A percentile compares a stretch with the other conserved stretches of the same genome.
Conservation (phyloP, 1,140 invertebrate species). For the Drosophila erecta region DNA sequence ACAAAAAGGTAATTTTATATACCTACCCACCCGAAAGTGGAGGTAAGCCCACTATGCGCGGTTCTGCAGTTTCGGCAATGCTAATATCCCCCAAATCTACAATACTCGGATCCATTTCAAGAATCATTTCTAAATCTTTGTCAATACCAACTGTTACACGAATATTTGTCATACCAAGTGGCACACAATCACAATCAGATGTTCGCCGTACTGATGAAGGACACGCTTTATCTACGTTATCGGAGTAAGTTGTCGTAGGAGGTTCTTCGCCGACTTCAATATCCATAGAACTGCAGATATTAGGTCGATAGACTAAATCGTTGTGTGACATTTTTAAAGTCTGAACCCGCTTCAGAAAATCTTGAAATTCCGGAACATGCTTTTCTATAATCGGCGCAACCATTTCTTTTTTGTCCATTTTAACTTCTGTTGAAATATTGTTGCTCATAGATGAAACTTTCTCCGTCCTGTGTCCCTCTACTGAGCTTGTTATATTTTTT, state of each 20-base stretch:
- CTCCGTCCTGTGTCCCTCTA: background rate
- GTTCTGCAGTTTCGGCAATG: constrained; percentile 46
- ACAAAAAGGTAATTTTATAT: constrained; percentile 5
- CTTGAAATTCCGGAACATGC: constrained; percentile 61
- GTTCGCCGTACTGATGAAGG: background rate
- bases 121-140: constrained; percentile 87
- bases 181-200: constrained; percentile 7
- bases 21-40: constrained; percentile 84
- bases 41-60: constrained; percentile 68
- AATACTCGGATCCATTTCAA: constrained; percentile 88
- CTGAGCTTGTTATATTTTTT: constrained; percentile 19
- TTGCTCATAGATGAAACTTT: background rate
- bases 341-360: constrained; percentile 63
- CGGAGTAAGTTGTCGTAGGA: constrained; percentile 40
- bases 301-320: background rate
- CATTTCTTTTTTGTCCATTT: background rate
- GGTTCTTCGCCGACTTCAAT: constrained; percentile 73
- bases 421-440: background rate
- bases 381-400: constrained; percentile 9
- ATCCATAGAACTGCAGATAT: background rate
- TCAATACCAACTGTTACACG: constrained; percentile 87
- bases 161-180: constrained; percentile 69
- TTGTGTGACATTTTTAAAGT: constrained; percentile 64
- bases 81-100: constrained; percentile 85
- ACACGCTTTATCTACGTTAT: constrained; percentile 18